Percentiles rank a stretch among this genome's conserved stretches.
Conservation (phyloP, 2,888 invertebrate species). For the Glomeris marginata region DNA sequence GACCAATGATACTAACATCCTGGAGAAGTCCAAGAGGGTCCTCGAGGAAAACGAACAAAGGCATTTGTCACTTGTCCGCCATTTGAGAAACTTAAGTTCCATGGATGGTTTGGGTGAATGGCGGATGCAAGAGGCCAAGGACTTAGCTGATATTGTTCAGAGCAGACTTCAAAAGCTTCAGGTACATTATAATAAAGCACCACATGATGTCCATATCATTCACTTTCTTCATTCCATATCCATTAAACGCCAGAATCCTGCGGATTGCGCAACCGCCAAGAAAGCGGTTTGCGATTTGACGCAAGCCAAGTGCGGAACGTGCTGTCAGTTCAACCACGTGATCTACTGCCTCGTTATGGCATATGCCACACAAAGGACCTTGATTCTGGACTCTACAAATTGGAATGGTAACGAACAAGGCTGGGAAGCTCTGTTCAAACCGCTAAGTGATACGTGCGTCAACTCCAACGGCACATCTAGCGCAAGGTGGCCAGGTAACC, state of each 20-base stretch:
- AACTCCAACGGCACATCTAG: too few relatives aligned
- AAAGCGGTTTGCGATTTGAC: too few relatives aligned
- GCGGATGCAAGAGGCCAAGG: conserved; percentile 68
- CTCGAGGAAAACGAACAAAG: conserved; percentile 61
- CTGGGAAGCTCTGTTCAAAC: conserved; percentile 88
- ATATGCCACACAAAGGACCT: conserved; percentile 80
- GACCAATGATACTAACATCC: conserved; percentile 30
- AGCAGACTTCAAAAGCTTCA: too few relatives aligned
- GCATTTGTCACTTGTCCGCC: conserved; percentile 12
- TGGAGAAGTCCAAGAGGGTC: conserved; percentile 40
- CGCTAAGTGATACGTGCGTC: conserved; percentile 67
- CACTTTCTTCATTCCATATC: too few relatives aligned
- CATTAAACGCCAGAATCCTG: too few relatives aligned
- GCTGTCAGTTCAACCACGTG: conserved; percentile 95
- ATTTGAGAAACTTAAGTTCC: conserved; percentile 28
- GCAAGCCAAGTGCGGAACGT: conserved; percentile 99
- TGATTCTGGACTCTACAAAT: conserved; percentile 83
- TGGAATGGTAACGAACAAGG: conserved; percentile 86
- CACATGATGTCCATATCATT: too few relatives aligned
- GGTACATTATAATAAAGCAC: too few relatives aligned
- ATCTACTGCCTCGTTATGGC: conserved; percentile 93
- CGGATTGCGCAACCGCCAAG: too few relatives aligned
- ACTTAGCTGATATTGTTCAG: too few relatives aligned
- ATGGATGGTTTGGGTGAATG: conserved; percentile 71
- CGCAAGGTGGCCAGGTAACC: too few relatives aligned